phyloP scores from a whole-genome alignment of 2,888 invertebrate genomes.

The Folsomia candida region DNA sequence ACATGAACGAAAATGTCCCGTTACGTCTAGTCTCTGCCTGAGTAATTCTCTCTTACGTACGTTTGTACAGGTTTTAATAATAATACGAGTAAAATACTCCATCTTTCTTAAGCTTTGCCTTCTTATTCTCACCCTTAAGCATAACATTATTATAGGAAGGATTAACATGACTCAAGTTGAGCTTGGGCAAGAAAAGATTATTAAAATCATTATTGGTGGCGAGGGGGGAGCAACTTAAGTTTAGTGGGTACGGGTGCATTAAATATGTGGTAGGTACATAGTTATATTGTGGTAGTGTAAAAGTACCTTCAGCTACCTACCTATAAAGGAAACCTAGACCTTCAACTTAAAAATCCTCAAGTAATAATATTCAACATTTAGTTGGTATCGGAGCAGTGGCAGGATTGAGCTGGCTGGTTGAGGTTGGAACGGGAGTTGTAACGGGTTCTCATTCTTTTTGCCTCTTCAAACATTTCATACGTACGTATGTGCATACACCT shows the following conservation, averaged over 20 bases:
- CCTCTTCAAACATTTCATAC: not conserved
- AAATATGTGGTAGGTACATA: no score
- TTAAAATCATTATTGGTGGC: not conserved
- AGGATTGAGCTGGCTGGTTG: not conserved
- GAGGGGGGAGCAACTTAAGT: not conserved
- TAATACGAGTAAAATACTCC: no score
- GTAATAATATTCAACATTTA: not conserved
- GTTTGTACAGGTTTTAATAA: no score
- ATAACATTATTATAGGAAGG: no score
- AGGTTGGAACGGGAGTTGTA: slow-evolving; percentile 23
- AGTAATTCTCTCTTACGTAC: no score
- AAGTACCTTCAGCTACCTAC: not conserved
- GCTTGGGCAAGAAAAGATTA: not conserved
- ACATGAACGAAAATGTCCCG: no score
- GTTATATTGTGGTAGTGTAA: not conserved
- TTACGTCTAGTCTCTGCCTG: no score
- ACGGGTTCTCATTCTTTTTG: slow-evolving; percentile 29
- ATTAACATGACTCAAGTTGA: no score
- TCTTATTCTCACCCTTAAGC: no score
- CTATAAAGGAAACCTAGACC: not conserved
- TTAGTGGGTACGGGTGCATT: not conserved
- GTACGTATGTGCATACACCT: no score
- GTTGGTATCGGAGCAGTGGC: no score
- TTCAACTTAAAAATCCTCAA: not conserved
- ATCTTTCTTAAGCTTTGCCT: no score